Base-by-base conservation (phyloP, 2,888 invertebrate species). In the Cerceris ruficornis region DNA sequence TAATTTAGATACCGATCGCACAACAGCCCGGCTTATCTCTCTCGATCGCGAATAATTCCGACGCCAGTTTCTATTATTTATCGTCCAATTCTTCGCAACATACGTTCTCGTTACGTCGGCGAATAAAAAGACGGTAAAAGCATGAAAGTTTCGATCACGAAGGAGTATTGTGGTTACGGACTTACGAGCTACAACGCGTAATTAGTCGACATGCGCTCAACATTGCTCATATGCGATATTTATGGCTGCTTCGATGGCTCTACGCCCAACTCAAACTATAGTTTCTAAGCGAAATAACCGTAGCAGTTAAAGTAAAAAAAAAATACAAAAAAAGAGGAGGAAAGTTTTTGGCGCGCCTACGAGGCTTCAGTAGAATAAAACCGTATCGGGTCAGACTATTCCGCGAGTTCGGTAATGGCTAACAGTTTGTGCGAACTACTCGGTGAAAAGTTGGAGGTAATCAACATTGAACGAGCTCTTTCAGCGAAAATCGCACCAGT, bases 1-100 rank as follows among this genome's bases (percentile, higher is more conserved):
- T 54, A 62, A 77, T 77, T 77, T 75, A 75, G 66, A 67, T 76
- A 46, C 5, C 9, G 14, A 73, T 76, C 67, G 8, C 28, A 39
- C 60, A 50, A 59, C 42, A 41, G 43, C 14, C 52, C 43, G 15
- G 7, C 15, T n/a, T 46, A 68, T 66, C 54, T 52, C 52, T 2
- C 1, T n/a, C 7, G n/a, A 13, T 17, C 17, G 55, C 55, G 55
- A 55, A 28, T 55, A 17, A 28, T 55, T 17, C 9, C 50, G n/a
- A 50, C 50, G n/a, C n/a, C n/a, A 28, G 28, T 28, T 28, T 28
- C 46, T 2, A 46, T 46, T 46, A 46, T 46, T 13, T 46, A 13
- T 46, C 8, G 46, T 46, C 9, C 46, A 28, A 28, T 28, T 28
- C 28, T 28, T 28, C 28, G 28, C 28, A 28, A 4, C 28, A 28